Evolutionary conservation across 2,797 vertebrate species (phyloP).

Genomic region (Okamejei kenojei): DNA sequence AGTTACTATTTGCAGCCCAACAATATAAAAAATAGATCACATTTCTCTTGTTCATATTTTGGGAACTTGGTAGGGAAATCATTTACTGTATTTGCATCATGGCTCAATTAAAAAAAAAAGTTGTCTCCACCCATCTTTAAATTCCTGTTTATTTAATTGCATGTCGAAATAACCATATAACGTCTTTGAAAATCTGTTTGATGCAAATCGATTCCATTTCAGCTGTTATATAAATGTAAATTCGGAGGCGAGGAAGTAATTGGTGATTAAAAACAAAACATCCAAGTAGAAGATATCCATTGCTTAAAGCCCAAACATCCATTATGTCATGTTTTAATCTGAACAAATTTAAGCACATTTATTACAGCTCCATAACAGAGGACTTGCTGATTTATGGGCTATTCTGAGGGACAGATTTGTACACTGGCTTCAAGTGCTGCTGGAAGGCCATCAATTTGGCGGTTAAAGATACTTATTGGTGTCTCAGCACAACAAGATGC

Average conservation of each 20-base stretch:
- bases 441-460: no score
- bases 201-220: neutral
- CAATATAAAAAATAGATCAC: neutral
- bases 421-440: no score
- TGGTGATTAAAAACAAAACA: neutral
- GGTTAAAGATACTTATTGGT: no score
- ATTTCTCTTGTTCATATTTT: neutral
- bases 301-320: neutral
- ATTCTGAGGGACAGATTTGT: no score
- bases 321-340: conserved; percentile 10
- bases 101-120: neutral
- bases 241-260: neutral
- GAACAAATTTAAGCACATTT: neutral
- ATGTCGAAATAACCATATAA: no score
- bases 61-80: neutral
- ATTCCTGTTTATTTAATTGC: no score
- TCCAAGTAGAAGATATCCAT: neutral
- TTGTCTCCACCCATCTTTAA: neutral
- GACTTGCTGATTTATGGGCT: no score
- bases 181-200: neutral
- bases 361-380: no score
- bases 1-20: neutral
- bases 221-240: neutral
- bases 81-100: neutral
- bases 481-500: no score